Evolutionary conservation across 2,797 vertebrate species (phyloP).

Genomic region (Heteromormyrus szaboi): DNA sequence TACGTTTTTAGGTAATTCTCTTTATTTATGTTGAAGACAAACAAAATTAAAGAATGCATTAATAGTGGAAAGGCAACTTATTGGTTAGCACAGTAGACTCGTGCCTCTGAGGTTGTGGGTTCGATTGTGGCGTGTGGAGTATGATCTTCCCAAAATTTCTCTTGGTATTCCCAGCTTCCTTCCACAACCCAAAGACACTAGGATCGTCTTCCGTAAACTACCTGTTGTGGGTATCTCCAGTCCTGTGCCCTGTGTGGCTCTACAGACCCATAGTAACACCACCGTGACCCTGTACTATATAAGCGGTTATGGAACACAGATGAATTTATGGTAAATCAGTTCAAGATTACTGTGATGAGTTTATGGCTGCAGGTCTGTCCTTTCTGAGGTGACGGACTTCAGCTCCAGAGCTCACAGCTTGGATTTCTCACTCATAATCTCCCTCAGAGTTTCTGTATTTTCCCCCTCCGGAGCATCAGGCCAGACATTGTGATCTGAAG

Average conservation of each 20-base stretch:
- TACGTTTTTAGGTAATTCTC: neutral
- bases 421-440: slow-evolving; percentile 57
- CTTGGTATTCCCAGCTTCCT: neutral
- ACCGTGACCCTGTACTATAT: neutral
- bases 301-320: neutral
- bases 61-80: neutral
- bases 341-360: neutral
- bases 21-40: neutral
- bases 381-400: neutral
- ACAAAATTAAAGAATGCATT: neutral
- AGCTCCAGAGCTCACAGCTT: slow-evolving; percentile 50
- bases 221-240: neutral
- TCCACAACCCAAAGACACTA: neutral
- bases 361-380: neutral
- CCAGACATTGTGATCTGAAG: slow-evolving; percentile 80
- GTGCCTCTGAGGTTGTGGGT: neutral
- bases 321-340: neutral
- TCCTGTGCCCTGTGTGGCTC: neutral
- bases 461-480: slow-evolving; percentile 69
- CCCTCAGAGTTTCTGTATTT: slow-evolving; percentile 58
- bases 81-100: neutral
- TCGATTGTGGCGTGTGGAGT: neutral
- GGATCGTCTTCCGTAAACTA: neutral
- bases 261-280: neutral
- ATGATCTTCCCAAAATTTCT: neutral